Conservation (phyloP, 2,113 vertebrate genomes). For the Vimba vimba region DNA sequence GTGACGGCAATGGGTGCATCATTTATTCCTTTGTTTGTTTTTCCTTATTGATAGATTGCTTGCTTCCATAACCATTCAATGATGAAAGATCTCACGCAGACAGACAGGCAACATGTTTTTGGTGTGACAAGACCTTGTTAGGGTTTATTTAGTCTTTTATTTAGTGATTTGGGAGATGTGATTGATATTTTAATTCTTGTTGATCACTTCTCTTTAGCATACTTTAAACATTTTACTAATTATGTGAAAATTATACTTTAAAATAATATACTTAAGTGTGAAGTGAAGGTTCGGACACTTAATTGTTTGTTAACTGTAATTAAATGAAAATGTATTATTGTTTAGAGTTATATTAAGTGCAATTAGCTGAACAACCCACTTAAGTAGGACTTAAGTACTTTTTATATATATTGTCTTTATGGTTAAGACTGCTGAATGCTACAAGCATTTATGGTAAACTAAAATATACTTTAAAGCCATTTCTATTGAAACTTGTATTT, state of each 20-base stretch:
- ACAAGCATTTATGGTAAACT: too few species aligned
- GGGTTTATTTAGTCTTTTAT: neutral
- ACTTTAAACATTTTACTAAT: neutral
- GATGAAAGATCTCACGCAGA: constrained; percentile 66
- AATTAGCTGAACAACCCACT: neutral
- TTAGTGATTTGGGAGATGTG: neutral
- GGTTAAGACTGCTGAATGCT: too few species aligned
- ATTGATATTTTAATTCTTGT: constrained; percentile 3
- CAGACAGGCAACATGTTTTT: constrained; percentile 63
- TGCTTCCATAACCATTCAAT: constrained; percentile 68
- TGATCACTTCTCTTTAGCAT: neutral
- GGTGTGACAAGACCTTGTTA: neutral
- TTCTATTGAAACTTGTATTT: too few species aligned
- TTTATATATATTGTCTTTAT: neutral
- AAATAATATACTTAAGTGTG: too few species aligned
- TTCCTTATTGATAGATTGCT: constrained; percentile 73
- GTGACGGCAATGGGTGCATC: constrained; percentile 69
- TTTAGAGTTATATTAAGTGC: neutral
- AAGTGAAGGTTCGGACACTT: too few species aligned
- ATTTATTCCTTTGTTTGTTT: constrained; percentile 65
- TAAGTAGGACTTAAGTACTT: neutral
- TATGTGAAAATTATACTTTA: neutral
- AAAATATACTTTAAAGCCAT: too few species aligned
- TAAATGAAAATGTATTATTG: neutral
- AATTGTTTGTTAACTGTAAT: neutral